These are phyloP conservation scores for Lottia gigantea DNA, from an alignment of 2,888 invertebrate genomes.

Conservation along the genomic window DNA sequence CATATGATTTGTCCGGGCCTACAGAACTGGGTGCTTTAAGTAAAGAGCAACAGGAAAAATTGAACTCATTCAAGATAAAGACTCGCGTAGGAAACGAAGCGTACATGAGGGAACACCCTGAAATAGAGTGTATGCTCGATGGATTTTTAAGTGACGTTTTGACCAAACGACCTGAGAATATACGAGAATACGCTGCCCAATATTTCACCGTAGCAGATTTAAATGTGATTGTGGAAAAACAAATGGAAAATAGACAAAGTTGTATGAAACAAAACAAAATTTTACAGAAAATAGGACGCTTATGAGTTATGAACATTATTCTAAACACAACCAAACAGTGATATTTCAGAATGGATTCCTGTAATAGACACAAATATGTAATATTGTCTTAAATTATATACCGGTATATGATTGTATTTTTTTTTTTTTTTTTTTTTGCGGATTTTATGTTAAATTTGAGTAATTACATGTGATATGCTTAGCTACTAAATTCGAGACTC, in stretches of 20 bases:
- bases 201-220: background rate
- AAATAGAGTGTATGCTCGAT: constrained; percentile 64
- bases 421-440: too few relatives aligned
- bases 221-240: background rate
- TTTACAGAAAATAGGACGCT: background rate
- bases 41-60: constrained; percentile 63
- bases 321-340: too few relatives aligned
- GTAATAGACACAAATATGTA: too few relatives aligned
- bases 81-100: constrained; percentile 63
- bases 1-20: constrained; percentile 61
- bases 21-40: constrained; percentile 64
- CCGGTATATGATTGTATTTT: too few relatives aligned
- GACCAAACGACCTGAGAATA: constrained; percentile 58
- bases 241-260: constrained; percentile 5
- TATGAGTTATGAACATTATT: background rate
- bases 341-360: too few relatives aligned
- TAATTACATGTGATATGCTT: too few relatives aligned
- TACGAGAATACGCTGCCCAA: constrained; percentile 62
- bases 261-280: background rate
- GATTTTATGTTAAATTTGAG: too few relatives aligned
- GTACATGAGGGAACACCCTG: constrained; percentile 64
- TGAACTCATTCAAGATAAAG: constrained; percentile 66
- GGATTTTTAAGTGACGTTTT: constrained; percentile 62
- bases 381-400: too few relatives aligned
- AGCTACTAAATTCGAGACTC: too few relatives aligned